Evolutionary conservation across 2,113 vertebrate genomes (phyloP).

Genomic region (Eira barbara): DNA sequence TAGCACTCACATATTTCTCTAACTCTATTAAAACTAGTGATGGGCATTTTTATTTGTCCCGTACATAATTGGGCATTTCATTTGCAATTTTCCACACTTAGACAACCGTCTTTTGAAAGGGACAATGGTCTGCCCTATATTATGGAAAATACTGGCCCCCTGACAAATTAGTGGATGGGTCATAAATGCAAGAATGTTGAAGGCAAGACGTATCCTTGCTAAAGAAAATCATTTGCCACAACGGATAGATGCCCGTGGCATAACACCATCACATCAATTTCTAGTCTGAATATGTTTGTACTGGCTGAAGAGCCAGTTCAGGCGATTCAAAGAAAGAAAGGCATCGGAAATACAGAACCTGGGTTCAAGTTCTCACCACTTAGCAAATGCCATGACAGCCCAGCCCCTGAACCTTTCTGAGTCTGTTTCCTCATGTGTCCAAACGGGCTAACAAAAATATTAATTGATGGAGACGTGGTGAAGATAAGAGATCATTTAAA

Average conservation of each 20-base stretch:
- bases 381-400: too few species aligned
- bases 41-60: background rate
- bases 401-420: background rate
- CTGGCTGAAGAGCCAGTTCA: background rate
- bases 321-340: background rate
- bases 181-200: background rate
- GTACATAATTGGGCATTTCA: background rate
- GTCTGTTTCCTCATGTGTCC: background rate
- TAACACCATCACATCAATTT: background rate
- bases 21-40: background rate
- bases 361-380: background rate
- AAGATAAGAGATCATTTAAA: background rate
- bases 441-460: background rate
- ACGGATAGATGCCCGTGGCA: rapidly evolving
- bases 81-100: background rate
- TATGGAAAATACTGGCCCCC: background rate
- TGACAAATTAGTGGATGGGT: background rate
- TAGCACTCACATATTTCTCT: background rate
- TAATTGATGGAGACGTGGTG: background rate
- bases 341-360: background rate
- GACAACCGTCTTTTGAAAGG: background rate
- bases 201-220: background rate
- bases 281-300: background rate
- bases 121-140: background rate
- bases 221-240: background rate